These are phyloP conservation scores for Miltochrista miniata DNA, from an alignment of 2,888 invertebrate genomes.

Conservation along the genomic window DNA sequence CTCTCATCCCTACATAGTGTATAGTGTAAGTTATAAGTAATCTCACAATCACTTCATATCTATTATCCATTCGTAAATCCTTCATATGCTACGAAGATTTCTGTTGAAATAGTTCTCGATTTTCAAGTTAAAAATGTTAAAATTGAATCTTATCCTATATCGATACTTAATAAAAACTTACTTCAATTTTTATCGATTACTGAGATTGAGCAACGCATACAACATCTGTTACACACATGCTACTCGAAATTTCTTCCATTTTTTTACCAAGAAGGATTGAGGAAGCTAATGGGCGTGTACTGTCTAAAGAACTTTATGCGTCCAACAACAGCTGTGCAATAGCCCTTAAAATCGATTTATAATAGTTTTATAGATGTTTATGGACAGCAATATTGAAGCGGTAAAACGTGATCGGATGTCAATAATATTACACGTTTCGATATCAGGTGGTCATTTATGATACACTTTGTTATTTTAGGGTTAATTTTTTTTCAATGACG, in stretches of 20 bases:
- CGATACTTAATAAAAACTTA: neutral
- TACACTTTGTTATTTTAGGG: conserved; percentile 4
- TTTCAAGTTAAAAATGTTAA: too few relatives aligned
- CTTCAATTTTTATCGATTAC: neutral
- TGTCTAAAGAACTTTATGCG: conserved; percentile 49
- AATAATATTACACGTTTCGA: conserved; percentile 17
- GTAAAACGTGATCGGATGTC: conserved; percentile 31
- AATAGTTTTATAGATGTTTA: conserved; percentile 35
- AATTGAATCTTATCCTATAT: too few relatives aligned
- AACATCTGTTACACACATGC: conserved; percentile 34
- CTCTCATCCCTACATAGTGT: too few relatives aligned
- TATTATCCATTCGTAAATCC: too few relatives aligned
- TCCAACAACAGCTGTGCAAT: conserved; percentile 45
- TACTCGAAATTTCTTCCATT: conserved; percentile 22
- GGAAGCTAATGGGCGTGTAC: conserved; percentile 48
- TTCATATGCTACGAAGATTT: too few relatives aligned
- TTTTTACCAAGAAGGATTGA: conserved; percentile 40
- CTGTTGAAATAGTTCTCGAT: too few relatives aligned
- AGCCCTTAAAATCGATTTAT: conserved; percentile 48
- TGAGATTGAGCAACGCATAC: conserved; percentile 11
- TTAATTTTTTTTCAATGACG: neutral
- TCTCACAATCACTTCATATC: too few relatives aligned
- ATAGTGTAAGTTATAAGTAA: too few relatives aligned
- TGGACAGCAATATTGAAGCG: conserved; percentile 26
- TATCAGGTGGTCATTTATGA: conserved; percentile 11